These are phyloP conservation scores for Blastomussa wellsi DNA, from an alignment of 92 coral and sea anemone genomes.

Conservation along the genomic window DNA sequence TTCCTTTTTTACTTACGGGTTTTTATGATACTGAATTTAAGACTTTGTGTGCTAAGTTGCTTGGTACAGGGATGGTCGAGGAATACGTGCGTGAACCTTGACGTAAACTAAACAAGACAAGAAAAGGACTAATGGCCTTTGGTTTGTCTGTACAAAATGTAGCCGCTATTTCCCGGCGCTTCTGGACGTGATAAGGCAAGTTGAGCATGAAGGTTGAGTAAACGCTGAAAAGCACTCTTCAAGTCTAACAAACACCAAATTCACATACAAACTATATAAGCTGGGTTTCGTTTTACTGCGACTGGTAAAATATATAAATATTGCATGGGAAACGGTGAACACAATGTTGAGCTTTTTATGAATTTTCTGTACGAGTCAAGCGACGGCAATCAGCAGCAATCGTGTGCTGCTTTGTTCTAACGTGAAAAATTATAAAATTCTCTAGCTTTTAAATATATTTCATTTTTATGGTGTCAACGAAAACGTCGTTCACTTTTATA, in stretches of 20 bases:
- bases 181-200: not conserved
- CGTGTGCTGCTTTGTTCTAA: not conserved
- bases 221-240: too few relatives aligned
- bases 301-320: not conserved
- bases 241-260: not conserved
- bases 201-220: not conserved
- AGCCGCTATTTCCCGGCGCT: not conserved
- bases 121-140: not conserved
- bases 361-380: not conserved
- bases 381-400: not conserved
- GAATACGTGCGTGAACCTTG: not conserved
- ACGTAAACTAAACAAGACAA: not conserved
- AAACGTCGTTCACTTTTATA: not conserved
- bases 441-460: not conserved
- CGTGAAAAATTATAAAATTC: not conserved
- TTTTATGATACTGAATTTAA: not conserved
- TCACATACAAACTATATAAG: not conserved
- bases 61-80: not conserved
- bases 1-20: not conserved
- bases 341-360: not conserved
- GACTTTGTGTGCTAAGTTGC: not conserved
- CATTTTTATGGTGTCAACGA: not conserved
- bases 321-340: not conserved
- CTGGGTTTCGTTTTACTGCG: not conserved
- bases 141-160: not conserved